Base-by-base conservation (phyloP, 2,888 invertebrate genomes). In the Lasioglossum calceatum region DNA sequence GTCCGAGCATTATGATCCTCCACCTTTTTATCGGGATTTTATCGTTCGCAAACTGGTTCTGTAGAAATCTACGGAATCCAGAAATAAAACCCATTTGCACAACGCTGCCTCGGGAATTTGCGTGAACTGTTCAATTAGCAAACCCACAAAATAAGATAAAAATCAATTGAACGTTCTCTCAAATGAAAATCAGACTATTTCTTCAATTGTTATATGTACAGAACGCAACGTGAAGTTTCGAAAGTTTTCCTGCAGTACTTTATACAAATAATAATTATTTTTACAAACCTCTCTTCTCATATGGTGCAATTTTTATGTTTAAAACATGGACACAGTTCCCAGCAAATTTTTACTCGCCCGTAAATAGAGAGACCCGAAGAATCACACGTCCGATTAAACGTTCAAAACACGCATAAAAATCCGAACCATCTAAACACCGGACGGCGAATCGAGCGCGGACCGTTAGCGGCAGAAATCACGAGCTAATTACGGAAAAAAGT, bases 11-110 rank as follows among this genome's bases (percentile, higher is more conserved):
- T 71, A 71, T 71, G n/a, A 42, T 71, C 39, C 39, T 42, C 71
- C n/a, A 4, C n/a, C 71, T n/a, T 42, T 71, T 71, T 71, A n/a
- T 71, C 71, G 39, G n/a, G 14, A 42, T 71, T 71, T 71, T 71
- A 71, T 71, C 42, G n/a, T 19, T 12, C 23, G 70, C 70, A 39
- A 70, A 39, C 70, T 36, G 42, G 70, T 23, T n/a, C 5, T 12
- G 10, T 71, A 42, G n/a, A 71, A 42, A n/a, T 23, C n/a, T n/a
- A 14, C 14, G 5, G n/a, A 42, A 23, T n/a, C 36, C 12, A 42
- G 39, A 12, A 39, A 23, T 10, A 12, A 12, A 70, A 70, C 42
- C 23, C 36, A 39, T 71, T 42, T n/a, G 5, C 12, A 2, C n/a
- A 71, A 71, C 32, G 4, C 23, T 10, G 70, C 4, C 23, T n/a